Evolutionary conservation across 1,140 invertebrate genomes (phyloP), one percentile per base, ranked within the genome.

Genomic region (Medauroidea extradentata): DNA sequence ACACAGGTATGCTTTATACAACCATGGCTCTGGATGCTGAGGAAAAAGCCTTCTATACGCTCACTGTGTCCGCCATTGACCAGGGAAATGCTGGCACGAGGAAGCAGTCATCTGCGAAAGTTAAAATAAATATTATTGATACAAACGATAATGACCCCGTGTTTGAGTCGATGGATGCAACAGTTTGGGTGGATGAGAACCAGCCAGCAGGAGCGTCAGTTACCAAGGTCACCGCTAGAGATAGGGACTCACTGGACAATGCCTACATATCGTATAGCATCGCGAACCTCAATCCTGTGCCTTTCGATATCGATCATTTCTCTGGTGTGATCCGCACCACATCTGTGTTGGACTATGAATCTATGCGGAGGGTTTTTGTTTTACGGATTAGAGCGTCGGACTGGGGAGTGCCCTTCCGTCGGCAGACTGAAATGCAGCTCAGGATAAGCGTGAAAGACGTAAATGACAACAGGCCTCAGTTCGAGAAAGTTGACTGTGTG

Each of bases 261-360:
- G 91, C 93, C 14, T 93, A 94, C 73, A 88, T 99, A 63, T 94
- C 91, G 0, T 98, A 95, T 78, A 92, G 90, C 61, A 89, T 96
- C 65, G 91, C 90, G 21, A 96, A 96, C 75, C 77, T 93, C 13
- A 86, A 89, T 65, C 85, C 87, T 38, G 86, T 96, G 2, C 96
- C 96, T 21, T 99, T 99, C 74, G 90, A 94, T 64, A 94, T 99
- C 52, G 95, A 99, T 69, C 92, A 92, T 65, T 96, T 98, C 72
- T 90, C 89, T 7, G 97, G 97, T 0, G 80, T 89, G 14, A 85
- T 98, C 0, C 85, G 81, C 66, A 94, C 93, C 0, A 91, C 86
- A 0, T 41, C 53, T 2, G 72, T 90, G 3, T 75, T 98, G 24
- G 95, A 98, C 77, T 98, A 89, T 73, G 96, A 98, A 73, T 90